A percentile compares a stretch with the other conserved stretches of the same genome.
Evolutionary conservation across 2,113 vertebrate species (phyloP).

Genomic region (Prunella himalayana): DNA sequence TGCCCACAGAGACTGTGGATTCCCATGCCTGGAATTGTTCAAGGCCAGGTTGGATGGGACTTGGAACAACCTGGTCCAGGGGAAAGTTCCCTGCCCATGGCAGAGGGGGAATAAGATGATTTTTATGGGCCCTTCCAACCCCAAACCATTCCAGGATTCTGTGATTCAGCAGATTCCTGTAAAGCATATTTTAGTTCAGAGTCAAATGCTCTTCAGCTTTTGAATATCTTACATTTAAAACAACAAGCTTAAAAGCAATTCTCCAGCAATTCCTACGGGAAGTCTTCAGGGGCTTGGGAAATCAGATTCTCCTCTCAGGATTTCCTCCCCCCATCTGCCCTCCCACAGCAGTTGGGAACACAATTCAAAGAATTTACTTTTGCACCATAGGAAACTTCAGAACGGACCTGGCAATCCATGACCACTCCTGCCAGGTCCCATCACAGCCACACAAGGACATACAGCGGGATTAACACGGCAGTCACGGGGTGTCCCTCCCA

Average conservation of each 20-base stretch:
- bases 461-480: not conserved
- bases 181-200: slow-evolving; percentile 13
- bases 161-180: not conserved
- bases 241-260: not conserved
- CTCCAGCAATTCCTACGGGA: not conserved
- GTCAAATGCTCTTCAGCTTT: not conserved
- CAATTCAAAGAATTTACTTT: not conserved
- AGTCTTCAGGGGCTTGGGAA: not conserved
- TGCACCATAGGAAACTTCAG: not conserved
- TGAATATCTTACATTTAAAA: not conserved
- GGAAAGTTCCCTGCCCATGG: not conserved
- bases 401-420: slow-evolving; percentile 30
- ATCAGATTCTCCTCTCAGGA: not conserved
- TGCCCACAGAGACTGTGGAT: not conserved
- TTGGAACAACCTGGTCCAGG: not conserved
- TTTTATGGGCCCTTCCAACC: not conserved
- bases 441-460: not conserved
- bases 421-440: slow-evolving; percentile 43
- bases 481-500: not conserved
- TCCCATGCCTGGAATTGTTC: not conserved
- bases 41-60: not conserved
- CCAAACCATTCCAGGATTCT: not conserved
- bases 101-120: fast-evolving
- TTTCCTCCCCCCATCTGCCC: not conserved
- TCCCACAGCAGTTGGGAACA: not conserved